Percentiles rank a stretch among this genome's conserved stretches.
Evolutionary conservation across 2,113 vertebrate species (phyloP).

Genomic region (Colinus virginianus): DNA sequence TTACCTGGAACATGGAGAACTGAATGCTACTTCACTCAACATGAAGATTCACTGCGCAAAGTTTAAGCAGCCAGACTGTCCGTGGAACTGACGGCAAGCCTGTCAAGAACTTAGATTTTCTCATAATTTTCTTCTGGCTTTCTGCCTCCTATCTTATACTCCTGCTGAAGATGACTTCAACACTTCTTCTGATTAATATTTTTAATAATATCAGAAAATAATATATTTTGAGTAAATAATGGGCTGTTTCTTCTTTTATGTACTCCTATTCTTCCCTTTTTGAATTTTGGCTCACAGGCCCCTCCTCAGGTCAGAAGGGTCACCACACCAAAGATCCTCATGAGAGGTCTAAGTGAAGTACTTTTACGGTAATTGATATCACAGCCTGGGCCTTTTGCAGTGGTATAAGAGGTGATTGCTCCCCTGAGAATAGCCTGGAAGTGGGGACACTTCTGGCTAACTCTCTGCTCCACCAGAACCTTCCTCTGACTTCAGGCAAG

Average conservation of each 20-base stretch:
- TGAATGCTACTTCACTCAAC: background rate
- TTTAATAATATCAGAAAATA: background rate
- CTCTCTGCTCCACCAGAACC: background rate
- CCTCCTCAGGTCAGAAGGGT: background rate
- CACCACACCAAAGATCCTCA: background rate
- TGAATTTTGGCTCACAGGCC: background rate
- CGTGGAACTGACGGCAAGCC: background rate
- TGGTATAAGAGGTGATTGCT: background rate
- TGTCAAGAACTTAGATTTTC: background rate
- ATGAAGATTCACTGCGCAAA: background rate
- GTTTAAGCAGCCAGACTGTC: background rate
- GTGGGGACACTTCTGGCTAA: background rate
- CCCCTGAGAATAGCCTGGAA: background rate
- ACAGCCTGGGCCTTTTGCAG: background rate
- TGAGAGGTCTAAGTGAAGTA: too few species aligned
- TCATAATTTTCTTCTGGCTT: background rate
- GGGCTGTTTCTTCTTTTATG: background rate
- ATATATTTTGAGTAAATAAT: background rate
- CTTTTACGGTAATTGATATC: background rate
- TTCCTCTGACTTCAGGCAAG: background rate
- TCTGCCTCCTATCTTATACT: background rate
- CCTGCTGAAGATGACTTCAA: background rate
- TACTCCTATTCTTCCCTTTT: background rate
- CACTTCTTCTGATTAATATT: background rate
- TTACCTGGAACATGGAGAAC: background rate